A percentile compares a stretch with the other conserved stretches of the same genome.
Conservation (phyloP, 37 sponge, comb jelly and placozoan genomes). For the Mnemiopsis leidyi region DNA sequence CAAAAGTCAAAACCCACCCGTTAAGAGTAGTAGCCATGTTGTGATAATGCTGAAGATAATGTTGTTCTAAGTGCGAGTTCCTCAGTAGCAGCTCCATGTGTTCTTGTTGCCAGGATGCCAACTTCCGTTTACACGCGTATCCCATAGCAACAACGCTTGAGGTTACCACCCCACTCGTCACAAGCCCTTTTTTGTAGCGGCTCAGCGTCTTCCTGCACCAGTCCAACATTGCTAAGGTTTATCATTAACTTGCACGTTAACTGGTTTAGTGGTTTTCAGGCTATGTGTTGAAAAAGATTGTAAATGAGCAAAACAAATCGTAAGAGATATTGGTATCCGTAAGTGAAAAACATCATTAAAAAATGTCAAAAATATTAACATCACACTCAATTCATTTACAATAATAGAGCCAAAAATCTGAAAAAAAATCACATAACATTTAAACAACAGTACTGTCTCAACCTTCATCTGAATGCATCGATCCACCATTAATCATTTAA, state of each 20-base stretch:
- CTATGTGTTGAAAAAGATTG: too few relatives aligned
- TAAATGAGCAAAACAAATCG: too few relatives aligned
- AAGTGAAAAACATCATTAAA: neutral
- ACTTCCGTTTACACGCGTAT: neutral
- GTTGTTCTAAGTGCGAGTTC: neutral
- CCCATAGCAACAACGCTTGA: neutral
- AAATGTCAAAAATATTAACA: neutral
- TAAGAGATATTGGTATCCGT: too few relatives aligned
- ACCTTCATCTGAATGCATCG: too few relatives aligned
- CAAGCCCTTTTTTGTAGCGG: neutral
- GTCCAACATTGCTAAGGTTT: neutral
- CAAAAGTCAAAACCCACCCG: too few relatives aligned
- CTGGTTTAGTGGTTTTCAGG: too few relatives aligned
- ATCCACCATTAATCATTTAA: too few relatives aligned
- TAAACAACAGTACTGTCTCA: too few relatives aligned
- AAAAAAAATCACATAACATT: too few relatives aligned
- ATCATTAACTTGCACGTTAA: neutral
- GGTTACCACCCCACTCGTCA: neutral
- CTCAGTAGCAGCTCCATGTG: conserved; percentile 2
- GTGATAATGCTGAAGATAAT: neutral
- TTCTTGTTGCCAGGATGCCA: conserved; percentile 41
- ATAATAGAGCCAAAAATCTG: neutral
- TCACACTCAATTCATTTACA: neutral
- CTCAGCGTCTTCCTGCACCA: neutral
- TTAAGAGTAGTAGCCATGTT: conserved; percentile 47